Conservation (phyloP, 2,888 invertebrate species). For the Fissipunctia ypsillon region DNA sequence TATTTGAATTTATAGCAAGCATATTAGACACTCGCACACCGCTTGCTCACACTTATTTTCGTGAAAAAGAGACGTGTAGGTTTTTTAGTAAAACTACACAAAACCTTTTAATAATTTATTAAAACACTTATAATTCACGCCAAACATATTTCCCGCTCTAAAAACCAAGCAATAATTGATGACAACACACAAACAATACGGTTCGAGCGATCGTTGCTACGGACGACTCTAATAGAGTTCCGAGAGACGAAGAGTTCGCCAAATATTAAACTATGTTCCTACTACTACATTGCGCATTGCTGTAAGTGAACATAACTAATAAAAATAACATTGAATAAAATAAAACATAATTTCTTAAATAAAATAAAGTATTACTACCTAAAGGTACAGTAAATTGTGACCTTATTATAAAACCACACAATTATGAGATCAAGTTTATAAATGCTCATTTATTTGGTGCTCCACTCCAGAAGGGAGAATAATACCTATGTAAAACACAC, state of each 20-base stretch:
- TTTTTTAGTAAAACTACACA: slow-evolving; percentile 7
- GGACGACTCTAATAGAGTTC: not conserved
- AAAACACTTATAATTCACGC: slow-evolving; percentile 14
- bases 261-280: slow-evolving; percentile 1
- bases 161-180: not conserved
- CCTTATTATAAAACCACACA: slow-evolving; percentile 10
- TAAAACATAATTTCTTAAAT: slow-evolving; percentile 11
- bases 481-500: not conserved
- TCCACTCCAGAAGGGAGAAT: not conserved
- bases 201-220: not conserved
- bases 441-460: not conserved
- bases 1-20: not conserved
- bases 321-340: slow-evolving; percentile 41
- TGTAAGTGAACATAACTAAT: slow-evolving; percentile 7
- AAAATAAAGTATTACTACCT: slow-evolving; percentile 16
- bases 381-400: slow-evolving; percentile 16
- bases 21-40: not conserved
- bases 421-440: slow-evolving; percentile 10
- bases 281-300: slow-evolving; percentile 23
- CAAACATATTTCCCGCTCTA: not conserved
- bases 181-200: not conserved
- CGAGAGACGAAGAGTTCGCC: not conserved
- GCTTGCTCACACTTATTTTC: not conserved
- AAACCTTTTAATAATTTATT: slow-evolving; percentile 43
- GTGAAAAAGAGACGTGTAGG: not conserved